A percentile compares a stretch with the other conserved stretches of the same genome.
These are phyloP conservation scores for Zelostemma sp. DNA, from an alignment of 1,140 invertebrate species.

Conservation along the genomic window DNA sequence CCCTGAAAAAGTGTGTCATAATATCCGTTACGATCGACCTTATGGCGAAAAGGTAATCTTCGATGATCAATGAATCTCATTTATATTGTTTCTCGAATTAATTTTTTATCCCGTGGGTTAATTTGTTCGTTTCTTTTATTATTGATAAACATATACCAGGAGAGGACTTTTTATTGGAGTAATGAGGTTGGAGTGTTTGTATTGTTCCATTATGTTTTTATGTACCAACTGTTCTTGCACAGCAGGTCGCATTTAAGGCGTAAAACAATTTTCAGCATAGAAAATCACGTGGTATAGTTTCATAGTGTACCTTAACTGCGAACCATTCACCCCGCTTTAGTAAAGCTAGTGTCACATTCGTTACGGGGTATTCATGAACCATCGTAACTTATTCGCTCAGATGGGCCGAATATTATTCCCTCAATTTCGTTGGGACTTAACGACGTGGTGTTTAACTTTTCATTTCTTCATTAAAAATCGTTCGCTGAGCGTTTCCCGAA, in stretches of 20 bases:
- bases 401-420: constrained; percentile 16
- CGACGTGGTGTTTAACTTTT: not conserved
- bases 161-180: too few species aligned
- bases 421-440: not conserved
- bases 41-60: constrained; percentile 31
- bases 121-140: not conserved
- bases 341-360: constrained; percentile 57
- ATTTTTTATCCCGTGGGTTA: not conserved
- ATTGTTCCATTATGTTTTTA: constrained; percentile 53
- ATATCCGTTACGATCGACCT: constrained; percentile 30
- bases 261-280: constrained; percentile 69
- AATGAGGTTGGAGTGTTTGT: too few species aligned
- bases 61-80: not conserved
- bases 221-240: constrained; percentile 62
- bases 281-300: constrained; percentile 68
- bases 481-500: too few species aligned
- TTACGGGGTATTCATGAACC: constrained; percentile 68
- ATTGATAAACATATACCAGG: too few species aligned
- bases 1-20: constrained; percentile 48
- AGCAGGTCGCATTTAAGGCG: constrained; percentile 65
- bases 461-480: constrained; percentile 5
- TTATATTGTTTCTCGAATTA: not conserved
- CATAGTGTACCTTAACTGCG: constrained; percentile 55
- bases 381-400: constrained; percentile 58
- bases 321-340: constrained; percentile 52